phyloP scores from a whole-genome alignment of 35 echinoderm and acorn worm genomes.

The Apostichopus japonicus region DNA sequence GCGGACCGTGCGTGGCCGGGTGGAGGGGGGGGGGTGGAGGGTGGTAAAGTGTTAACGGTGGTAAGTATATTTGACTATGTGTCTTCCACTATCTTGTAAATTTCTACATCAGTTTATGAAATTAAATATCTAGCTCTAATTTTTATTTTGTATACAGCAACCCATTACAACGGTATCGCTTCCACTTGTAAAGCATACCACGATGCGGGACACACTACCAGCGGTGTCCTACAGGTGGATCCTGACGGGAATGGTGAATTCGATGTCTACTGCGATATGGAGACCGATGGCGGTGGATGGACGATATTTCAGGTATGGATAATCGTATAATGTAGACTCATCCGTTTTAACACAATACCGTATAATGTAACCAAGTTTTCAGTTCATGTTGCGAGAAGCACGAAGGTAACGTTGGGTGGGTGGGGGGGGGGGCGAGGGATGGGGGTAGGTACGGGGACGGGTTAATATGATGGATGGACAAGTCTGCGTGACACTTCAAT shows the following conservation, averaged over 20 bases:
- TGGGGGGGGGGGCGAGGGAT: neutral
- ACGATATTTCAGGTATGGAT: slow-evolving; percentile 68
- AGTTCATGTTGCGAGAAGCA: neutral
- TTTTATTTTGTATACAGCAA: neutral
- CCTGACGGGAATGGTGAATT: slow-evolving; percentile 55
- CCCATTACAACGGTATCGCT: slow-evolving; percentile 71
- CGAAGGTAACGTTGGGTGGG: neutral
- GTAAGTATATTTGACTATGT: too few relatives aligned
- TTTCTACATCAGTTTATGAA: neutral
- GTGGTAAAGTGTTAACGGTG: too few relatives aligned
- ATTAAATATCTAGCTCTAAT: neutral
- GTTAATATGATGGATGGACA: too few relatives aligned
- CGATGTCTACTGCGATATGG: slow-evolving; percentile 85
- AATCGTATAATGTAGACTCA: neutral
- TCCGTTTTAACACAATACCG: too few relatives aligned
- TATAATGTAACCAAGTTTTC: neutral
- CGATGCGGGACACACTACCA: slow-evolving; percentile 66
- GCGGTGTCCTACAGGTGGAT: slow-evolving; percentile 74
- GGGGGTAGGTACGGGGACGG: too few relatives aligned
- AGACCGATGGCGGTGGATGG: slow-evolving; percentile 83
- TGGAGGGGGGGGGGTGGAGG: too few relatives aligned
- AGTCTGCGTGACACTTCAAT: too few relatives aligned
- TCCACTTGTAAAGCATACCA: slow-evolving; percentile 63
- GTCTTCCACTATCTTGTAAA: too few relatives aligned
- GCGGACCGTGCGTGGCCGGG: too few relatives aligned